Base-by-base conservation (phyloP, 2,888 invertebrate genomes). In the Digitonthophagus gazella region DNA sequence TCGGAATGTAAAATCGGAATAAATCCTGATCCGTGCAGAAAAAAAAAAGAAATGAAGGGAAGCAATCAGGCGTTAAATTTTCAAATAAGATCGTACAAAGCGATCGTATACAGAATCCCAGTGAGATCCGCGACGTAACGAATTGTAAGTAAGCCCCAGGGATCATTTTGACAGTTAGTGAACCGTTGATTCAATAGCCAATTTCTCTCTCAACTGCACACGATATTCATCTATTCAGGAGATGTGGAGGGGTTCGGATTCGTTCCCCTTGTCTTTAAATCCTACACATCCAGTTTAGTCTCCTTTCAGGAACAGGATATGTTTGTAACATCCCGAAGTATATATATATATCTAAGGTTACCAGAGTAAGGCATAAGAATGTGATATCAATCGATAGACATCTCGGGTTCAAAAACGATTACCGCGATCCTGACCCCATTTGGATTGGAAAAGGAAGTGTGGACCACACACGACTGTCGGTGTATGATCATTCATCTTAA, bases 161-260 rank as follows among this genome's bases (percentile, higher is more conserved):
- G 72, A 77, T 78, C 75, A 78, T 80, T 80, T 79, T 78, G 78
- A 78, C 78, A 77, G 80, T 80, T 79, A 79, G 75, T 79, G 79
- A 78, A 79, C 76, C 80, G 79, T 78, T 77, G 76, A 78, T 78
- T 79, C 78, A 79, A 80, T 79, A 76, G 78, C 78, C 79, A 80
- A 80, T 80, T 80, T 79, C 77, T 78, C 79, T 74, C 76, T 78
- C 79, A 74, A 76, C 75, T 79, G 80, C 75, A 77, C 79, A 80
- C 76, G 28, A 44, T 44, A 44, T 44, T 44, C 28, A 44, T 44
- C 74, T 72, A 75, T 74, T 69, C 64, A 67, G 74, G 71, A 71
- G 74, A 44, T 11, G 11, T 44, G 11, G 28, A 44, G 6, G 28
- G 11, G 28, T 44, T 44, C 28, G 11, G 28, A 44, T 6, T 6